These are phyloP conservation scores for Enteromius thamalakanensis DNA, from an alignment of 2,797 vertebrate species.

Conservation along the genomic window DNA sequence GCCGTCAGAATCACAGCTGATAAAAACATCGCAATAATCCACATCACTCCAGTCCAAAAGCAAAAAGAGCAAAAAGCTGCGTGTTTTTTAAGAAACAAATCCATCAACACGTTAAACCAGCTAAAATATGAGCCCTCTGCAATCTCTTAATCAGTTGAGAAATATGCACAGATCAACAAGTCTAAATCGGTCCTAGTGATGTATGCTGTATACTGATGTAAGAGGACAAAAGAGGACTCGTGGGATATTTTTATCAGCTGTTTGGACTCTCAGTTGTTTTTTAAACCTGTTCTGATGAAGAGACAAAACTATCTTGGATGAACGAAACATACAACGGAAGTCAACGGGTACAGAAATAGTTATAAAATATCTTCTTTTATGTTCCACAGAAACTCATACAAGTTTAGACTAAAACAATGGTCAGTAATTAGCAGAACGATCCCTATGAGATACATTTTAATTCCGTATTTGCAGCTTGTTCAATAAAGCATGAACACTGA, in stretches of 20 bases:
- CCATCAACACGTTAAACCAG: neutral
- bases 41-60: neutral
- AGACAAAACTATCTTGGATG: neutral
- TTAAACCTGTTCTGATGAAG: neutral
- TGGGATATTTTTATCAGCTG: neutral
- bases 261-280: neutral
- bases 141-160: neutral
- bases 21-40: neutral
- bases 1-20: neutral
- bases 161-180: neutral
- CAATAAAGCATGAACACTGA: neutral
- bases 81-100: neutral
- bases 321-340: no score
- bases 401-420: neutral
- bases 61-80: neutral
- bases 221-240: neutral
- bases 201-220: no score
- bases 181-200: neutral
- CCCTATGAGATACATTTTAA: neutral
- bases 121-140: neutral
- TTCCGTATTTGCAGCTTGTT: neutral
- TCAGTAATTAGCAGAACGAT: neutral
- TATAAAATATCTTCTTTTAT: neutral
- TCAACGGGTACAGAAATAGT: neutral
- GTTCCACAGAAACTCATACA: neutral